phyloP scores from a whole-genome alignment of 2,113 vertebrate species.

The Equus przewalskii region DNA sequence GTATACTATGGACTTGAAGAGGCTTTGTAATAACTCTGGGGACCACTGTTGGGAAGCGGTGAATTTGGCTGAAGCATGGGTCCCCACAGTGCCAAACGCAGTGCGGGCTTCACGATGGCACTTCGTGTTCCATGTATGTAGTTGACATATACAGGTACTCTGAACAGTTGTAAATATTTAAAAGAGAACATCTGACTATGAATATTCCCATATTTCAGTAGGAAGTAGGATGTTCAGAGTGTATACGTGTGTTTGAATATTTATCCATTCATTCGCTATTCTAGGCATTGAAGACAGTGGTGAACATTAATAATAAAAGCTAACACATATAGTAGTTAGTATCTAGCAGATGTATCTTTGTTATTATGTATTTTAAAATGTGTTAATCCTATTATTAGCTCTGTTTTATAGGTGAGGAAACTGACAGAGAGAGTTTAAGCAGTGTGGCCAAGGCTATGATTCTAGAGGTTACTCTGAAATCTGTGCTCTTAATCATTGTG shows the following conservation, averaged over 20 bases:
- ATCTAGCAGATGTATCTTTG: not conserved
- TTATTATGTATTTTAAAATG: not conserved
- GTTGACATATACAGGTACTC: not conserved
- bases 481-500: not conserved
- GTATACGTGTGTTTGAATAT: not conserved
- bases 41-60: not conserved
- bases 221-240: not conserved
- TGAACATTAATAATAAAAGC: constrained; percentile 14
- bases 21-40: not conserved
- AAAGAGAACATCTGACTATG: not conserved
- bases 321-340: not conserved
- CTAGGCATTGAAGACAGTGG: not conserved
- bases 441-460: not conserved
- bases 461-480: not conserved
- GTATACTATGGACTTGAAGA: not conserved
- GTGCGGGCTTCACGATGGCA: not conserved
- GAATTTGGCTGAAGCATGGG: not conserved
- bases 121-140: not conserved
- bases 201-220: not conserved
- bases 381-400: not conserved
- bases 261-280: not conserved
- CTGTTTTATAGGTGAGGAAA: not conserved
- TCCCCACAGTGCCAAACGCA: not conserved
- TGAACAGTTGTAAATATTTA: constrained; percentile 23
- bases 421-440: not conserved